These are phyloP conservation scores for Timema cristinae DNA, from an alignment of 2,888 invertebrate genomes.

Conservation along the genomic window DNA sequence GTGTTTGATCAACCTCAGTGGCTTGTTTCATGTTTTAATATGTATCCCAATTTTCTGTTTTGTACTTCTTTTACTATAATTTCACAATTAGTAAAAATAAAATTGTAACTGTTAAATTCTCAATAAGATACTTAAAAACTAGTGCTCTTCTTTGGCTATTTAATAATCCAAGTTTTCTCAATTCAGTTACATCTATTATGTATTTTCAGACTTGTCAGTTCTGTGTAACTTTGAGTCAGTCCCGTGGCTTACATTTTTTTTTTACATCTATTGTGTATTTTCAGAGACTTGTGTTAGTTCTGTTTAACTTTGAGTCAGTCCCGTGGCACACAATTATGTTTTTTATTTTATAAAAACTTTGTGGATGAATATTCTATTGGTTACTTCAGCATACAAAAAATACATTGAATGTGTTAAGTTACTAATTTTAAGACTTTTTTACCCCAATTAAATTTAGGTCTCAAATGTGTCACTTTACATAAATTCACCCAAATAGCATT, in stretches of 20 bases:
- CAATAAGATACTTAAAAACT: not conserved
- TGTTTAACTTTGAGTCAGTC: not conserved
- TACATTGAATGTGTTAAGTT: not conserved
- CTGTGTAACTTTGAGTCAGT: not conserved
- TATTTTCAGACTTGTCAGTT: not conserved
- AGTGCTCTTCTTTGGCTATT: not conserved
- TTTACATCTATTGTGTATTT: not conserved
- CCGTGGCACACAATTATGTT: not conserved
- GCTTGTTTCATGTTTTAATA: not conserved
- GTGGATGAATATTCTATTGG: not conserved
- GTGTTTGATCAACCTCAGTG: not conserved
- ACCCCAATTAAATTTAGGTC: no score
- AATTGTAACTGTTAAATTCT: no score
- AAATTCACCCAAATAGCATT: conserved; percentile 7
- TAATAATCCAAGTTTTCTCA: not conserved
- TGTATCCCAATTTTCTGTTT: not conserved
- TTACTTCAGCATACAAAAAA: not conserved
- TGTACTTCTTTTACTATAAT: not conserved
- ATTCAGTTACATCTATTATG: not conserved
- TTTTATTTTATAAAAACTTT: conserved; percentile 10
- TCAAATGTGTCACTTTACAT: no score
- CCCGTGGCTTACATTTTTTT: not conserved
- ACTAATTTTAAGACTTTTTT: no score
- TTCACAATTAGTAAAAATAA: no score
- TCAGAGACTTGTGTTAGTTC: not conserved